A percentile compares a stretch with the other conserved stretches of the same genome.
Evolutionary conservation across 2,797 vertebrate species (phyloP).

Genomic region (Bucorvus abyssinicus): DNA sequence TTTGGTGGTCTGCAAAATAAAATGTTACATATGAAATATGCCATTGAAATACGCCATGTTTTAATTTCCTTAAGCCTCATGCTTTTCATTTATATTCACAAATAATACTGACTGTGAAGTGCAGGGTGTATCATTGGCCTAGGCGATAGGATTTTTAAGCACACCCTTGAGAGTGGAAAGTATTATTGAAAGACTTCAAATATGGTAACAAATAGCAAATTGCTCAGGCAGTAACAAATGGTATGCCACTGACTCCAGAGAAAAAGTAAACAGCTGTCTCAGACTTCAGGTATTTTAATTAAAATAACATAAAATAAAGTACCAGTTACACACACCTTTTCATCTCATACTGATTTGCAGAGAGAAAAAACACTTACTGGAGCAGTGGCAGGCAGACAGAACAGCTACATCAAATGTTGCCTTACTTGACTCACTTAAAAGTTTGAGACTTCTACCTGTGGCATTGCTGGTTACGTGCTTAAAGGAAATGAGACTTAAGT

Average conservation of each 20-base stretch:
- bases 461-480: background rate
- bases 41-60: background rate
- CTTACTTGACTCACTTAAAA: background rate
- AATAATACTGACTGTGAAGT: background rate
- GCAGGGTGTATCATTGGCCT: background rate
- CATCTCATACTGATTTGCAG: background rate
- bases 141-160: background rate
- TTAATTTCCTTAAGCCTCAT: background rate
- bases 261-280: background rate
- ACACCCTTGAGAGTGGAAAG: background rate
- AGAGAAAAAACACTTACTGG: background rate
- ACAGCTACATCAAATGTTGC: background rate
- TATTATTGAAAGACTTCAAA: background rate
- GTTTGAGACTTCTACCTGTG: background rate
- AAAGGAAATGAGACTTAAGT: background rate
- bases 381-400: background rate
- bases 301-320: background rate
- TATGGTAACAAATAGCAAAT: background rate
- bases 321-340: background rate
- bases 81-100: background rate
- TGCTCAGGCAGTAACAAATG: background rate
- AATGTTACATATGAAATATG: background rate
- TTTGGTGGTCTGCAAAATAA: constrained; percentile 61
- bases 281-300: background rate
- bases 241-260: background rate